Evolutionary conservation across 2,797 vertebrate genomes (phyloP).

Genomic region (Diplodus puntazzo): DNA sequence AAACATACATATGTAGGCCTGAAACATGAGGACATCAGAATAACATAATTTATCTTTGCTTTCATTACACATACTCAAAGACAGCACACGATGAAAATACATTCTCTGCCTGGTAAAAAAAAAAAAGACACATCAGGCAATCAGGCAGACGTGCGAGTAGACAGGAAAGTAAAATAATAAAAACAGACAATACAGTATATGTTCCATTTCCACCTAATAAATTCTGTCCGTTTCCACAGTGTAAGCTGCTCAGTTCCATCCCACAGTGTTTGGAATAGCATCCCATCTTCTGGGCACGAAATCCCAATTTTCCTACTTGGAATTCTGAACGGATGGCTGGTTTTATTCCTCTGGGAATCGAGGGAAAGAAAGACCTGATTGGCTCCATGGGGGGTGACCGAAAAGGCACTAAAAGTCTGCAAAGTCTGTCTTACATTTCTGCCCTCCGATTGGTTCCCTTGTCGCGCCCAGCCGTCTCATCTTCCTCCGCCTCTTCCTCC

Average conservation of each 20-base stretch:
- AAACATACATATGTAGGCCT: constrained; percentile 41
- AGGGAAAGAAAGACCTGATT: constrained; percentile 38
- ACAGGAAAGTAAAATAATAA: constrained; percentile 45
- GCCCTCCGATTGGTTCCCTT: constrained; percentile 87
- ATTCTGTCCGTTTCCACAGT: constrained; percentile 66
- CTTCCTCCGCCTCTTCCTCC: constrained; percentile 89
- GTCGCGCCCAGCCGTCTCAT: constrained; percentile 79
- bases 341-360: constrained; percentile 53
- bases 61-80: constrained; percentile 55
- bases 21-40: constrained; percentile 40
- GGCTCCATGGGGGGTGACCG: constrained; percentile 9
- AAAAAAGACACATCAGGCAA: constrained; percentile 38
- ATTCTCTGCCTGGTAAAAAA: constrained; percentile 58
- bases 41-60: constrained; percentile 57
- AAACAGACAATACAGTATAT: constrained; percentile 35
- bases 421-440: constrained; percentile 89
- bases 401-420: constrained; percentile 61
- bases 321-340: constrained; percentile 54
- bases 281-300: constrained; percentile 42
- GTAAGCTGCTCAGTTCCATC: constrained; percentile 60
- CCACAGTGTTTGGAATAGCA: constrained; percentile 49
- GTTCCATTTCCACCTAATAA: constrained; percentile 38
- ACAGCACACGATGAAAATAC: constrained; percentile 63
- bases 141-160: constrained; percentile 47
- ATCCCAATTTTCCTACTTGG: constrained; percentile 50